Evolutionary conservation across 2,888 invertebrate species (phyloP).

Genomic region (Kryphioiulus occultus): DNA sequence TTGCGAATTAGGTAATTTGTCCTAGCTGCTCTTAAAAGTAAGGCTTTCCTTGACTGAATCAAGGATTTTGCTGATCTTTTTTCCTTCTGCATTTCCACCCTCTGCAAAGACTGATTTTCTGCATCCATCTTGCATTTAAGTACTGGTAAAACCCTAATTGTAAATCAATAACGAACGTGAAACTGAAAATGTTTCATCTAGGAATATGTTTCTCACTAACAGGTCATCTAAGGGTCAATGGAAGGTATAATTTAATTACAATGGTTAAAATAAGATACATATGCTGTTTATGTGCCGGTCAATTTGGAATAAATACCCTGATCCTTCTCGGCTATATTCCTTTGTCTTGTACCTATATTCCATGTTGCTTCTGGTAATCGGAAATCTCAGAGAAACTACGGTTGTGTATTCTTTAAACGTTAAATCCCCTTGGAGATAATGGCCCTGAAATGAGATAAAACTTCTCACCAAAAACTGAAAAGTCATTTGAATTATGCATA

Average conservation of each 20-base stretch:
- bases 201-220: neutral
- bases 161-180: neutral
- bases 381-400: neutral
- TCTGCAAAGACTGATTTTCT: neutral
- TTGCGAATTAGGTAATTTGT: neutral
- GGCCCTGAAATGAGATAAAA: neutral
- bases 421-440: neutral
- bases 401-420: neutral
- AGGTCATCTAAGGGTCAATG: neutral
- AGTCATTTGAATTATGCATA: neutral
- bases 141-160: neutral
- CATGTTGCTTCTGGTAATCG: neutral
- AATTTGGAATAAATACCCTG: neutral
- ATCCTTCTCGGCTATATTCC: neutral
- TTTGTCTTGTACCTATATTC: neutral
- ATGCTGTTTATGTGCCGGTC: neutral
- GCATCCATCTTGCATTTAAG: slow-evolving; percentile 13
- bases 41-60: neutral
- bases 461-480: neutral
- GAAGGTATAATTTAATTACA: neutral
- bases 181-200: neutral
- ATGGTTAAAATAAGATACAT: neutral
- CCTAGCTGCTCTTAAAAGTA: neutral
- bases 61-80: neutral
- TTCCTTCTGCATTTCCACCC: neutral